These are phyloP conservation scores for Cyphomyrmex costatus DNA, from an alignment of 1,140 invertebrate genomes.

Conservation along the genomic window DNA sequence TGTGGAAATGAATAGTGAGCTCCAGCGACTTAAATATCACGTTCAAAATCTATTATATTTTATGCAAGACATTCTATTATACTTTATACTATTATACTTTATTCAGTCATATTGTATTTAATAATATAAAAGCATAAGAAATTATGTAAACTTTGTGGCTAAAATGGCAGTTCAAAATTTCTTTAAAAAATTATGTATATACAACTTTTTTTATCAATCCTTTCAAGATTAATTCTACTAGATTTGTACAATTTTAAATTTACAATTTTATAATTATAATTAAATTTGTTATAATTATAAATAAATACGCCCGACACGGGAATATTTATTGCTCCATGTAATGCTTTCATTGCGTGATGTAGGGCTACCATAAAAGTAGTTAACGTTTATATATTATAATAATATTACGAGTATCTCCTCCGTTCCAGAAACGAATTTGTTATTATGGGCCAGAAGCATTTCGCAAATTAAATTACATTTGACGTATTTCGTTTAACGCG, in stretches of 20 bases:
- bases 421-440: constrained; percentile 39
- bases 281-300: neutral
- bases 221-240: neutral
- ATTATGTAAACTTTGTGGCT: constrained; percentile 11
- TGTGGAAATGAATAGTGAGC: constrained; percentile 16
- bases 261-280: neutral
- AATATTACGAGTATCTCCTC: constrained; percentile 5
- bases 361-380: neutral
- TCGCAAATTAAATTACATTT: constrained; percentile 60
- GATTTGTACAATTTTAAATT: neutral
- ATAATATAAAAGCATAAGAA: constrained; percentile 19
- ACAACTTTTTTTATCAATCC: neutral
- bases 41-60: constrained; percentile 34
- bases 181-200: neutral
- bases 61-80: neutral
- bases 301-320: neutral
- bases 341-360: neutral
- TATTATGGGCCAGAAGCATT: constrained; percentile 42
- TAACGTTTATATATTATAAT: neutral
- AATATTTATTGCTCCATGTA: constrained; percentile 3
- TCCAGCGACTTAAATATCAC: constrained; percentile 12
- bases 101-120: neutral
- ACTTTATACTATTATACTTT: neutral
- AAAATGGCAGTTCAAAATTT: neutral
- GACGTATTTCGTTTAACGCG: constrained; percentile 61